Evolutionary conservation across 1,140 invertebrate species (phyloP), one percentile per base, ranked within the genome.

Genomic region (Eumaeus atala): DNA sequence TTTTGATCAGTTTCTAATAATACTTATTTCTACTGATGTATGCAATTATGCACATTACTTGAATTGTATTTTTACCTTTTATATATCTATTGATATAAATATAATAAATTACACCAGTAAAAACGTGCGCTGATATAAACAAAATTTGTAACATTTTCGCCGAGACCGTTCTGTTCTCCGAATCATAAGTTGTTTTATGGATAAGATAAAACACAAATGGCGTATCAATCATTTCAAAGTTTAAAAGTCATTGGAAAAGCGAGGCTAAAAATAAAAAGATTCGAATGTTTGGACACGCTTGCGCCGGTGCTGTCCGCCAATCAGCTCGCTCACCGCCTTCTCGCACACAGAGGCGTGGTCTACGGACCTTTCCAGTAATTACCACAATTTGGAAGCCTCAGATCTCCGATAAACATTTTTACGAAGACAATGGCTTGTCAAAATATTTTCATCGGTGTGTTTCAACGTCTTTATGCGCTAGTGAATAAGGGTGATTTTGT

Each of bases 371-470:
- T 58, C 36, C 48, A 64, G 58, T 58, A 59, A 56, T 60, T 60
- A 56, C 47, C 51, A 51, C 58, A 57, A 61, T 58, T 55, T 61
- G 47, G 34, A 54, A 54, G 38, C 47, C 50, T 48, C 48, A 53
- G 59, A 61, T 61, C 59, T 37, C 38, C 35, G 53, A 63, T 59
- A 63, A 56, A 59, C 47, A 56, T 66, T 66, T 65, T 65, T 66
- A 57, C 59, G 48, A 34, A 60, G 62, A 62, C 60, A 66, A 66
- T 62, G 60, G 51, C 55, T 33, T 62, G 63, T 66, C 63, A 62
- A 59, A 66, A 66, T 66, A 66, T 66, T 66, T 62, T 56, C 38
- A 52, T 48, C 14, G 56, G 49, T 50, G 36, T 51, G 33, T 61
- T 44, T 54, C 54, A 28, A 28, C 38, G 40, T 47, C 38, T 51